Evolutionary conservation across 2,888 invertebrate genomes (phyloP).

Genomic region (Crepidodera aurea): DNA sequence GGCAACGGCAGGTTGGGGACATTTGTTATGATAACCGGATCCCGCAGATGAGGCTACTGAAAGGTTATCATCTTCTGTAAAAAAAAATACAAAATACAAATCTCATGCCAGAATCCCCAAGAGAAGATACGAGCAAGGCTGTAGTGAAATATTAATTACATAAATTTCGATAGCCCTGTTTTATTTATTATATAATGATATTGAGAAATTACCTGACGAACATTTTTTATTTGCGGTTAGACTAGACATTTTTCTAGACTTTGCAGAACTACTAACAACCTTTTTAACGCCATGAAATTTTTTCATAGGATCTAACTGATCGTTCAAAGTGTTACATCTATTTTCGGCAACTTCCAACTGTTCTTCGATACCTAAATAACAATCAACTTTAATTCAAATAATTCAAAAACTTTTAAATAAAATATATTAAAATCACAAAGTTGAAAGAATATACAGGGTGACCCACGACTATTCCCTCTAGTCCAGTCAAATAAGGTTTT

Average conservation of each 20-base stretch:
- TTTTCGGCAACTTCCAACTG: slow-evolving; percentile 60
- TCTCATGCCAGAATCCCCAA: too few relatives aligned
- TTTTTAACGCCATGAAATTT: slow-evolving; percentile 52
- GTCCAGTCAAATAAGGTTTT: too few relatives aligned
- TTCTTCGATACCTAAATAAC: slow-evolving; percentile 58
- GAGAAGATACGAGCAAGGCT: too few relatives aligned
- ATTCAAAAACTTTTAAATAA: too few relatives aligned
- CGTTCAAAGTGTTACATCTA: slow-evolving; percentile 59
- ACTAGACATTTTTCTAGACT: slow-evolving; percentile 39
- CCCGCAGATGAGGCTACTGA: slow-evolving; percentile 26
- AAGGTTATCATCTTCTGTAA: slow-evolving; percentile 26
- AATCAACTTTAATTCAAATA: too few relatives aligned
- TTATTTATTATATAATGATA: too few relatives aligned
- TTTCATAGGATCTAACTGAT: slow-evolving; percentile 61
- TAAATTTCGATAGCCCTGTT: too few relatives aligned
- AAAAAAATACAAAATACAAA: not conserved
- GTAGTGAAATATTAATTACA: too few relatives aligned
- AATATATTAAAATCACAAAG: too few relatives aligned
- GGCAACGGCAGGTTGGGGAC: slow-evolving; percentile 44
- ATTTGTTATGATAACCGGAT: slow-evolving; percentile 3
- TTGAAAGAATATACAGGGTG: too few relatives aligned
- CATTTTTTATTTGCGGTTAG: slow-evolving; percentile 1
- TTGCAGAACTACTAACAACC: slow-evolving; percentile 2
- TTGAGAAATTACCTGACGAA: slow-evolving; percentile 28
- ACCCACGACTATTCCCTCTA: too few relatives aligned